Base-by-base conservation (phyloP, 2,113 vertebrate genomes). In the Monopterus albus region DNA sequence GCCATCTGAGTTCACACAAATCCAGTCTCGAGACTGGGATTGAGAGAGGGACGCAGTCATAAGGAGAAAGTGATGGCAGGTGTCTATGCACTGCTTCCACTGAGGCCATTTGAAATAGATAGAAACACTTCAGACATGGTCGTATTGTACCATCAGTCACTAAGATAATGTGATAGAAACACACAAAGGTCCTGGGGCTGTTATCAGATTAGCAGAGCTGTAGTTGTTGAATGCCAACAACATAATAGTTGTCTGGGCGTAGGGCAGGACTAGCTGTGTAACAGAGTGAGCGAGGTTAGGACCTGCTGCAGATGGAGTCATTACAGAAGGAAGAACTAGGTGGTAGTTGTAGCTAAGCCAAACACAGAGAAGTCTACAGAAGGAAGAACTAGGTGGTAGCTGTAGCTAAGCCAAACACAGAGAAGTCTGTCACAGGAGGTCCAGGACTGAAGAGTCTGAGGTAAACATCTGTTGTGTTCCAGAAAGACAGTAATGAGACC, bases 361-460 rank as follows among this genome's bases (percentile, higher is more conserved):
- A n/a, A n/a, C n/a, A n/a, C n/a, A n/a, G n/a, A n/a, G n/a, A n/a
- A n/a, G n/a, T n/a, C n/a, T 23, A 7, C 12, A 40, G 42, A 36
- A 17, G n/a, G 25, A 52, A 12, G 55, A 36, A 11, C 15, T 15
- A 11, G n/a, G 17, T 21, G 17, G 50, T 59, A 33, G 13, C 17
- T 57, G 52, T n/a, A 38, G 52, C n/a, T 23, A 28, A 49, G 75
- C 28, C n/a, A n/a, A n/a, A 13, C n/a, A 75, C 25, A 25, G 10
- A 51, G 13, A 47, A 13, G 52, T 26, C n/a, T 31, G 31, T 64
- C 7, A 42, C 35, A 56, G 49, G 57, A 50, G 26, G 23, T 42
- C 77, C 28, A 58, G 46, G 53, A 17, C 21, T 49, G 5, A 60
- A 72, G 45, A 51, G 60, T 38, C 46, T n/a, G 68, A 79, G 60